Evolutionary conservation across 2,888 invertebrate genomes (phyloP).

Genomic region (Drosophila siamana): DNA sequence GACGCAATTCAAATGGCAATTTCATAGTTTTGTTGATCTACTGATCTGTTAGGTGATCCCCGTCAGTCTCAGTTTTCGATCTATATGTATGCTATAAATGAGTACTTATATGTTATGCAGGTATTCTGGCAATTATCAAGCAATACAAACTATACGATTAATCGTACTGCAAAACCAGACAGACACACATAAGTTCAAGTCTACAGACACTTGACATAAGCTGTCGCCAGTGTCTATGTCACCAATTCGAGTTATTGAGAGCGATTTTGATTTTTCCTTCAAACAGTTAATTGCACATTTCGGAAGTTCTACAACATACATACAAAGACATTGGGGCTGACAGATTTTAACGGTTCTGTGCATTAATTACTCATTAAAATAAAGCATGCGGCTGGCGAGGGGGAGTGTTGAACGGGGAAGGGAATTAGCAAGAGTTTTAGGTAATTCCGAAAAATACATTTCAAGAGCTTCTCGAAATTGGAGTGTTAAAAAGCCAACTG

Average conservation of each 20-base stretch:
- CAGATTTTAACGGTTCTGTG: conserved; percentile 48
- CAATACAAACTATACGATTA: conserved; percentile 13
- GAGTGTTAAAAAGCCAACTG: conserved; percentile 30
- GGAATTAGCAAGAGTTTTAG: conserved; percentile 21
- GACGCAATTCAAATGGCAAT: conserved; percentile 76
- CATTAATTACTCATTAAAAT: conserved; percentile 61
- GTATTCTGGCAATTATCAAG: conserved; percentile 46
- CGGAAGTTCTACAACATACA: conserved; percentile 60
- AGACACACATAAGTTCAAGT: conserved; percentile 57
- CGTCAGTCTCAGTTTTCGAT: conserved; percentile 18
- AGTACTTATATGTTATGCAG: conserved; percentile 32
- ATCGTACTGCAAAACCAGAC: conserved; percentile 23
- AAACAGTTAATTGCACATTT: conserved; percentile 61
- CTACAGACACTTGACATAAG: conserved; percentile 32
- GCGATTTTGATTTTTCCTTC: conserved; percentile 23
- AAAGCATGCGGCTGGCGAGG: neutral
- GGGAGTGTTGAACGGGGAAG: neutral
- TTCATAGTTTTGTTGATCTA: conserved; percentile 47
- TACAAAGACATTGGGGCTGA: conserved; percentile 42
- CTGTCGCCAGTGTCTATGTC: conserved; percentile 41
- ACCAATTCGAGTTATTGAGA: conserved; percentile 51
- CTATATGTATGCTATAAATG: conserved; percentile 23
- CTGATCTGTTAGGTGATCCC: conserved; percentile 19
- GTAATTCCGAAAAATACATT: conserved; percentile 45
- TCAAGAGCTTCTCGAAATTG: conserved; percentile 16